Conservation (phyloP, 1,140 invertebrate genomes). For the Drosophila insularis region DNA sequence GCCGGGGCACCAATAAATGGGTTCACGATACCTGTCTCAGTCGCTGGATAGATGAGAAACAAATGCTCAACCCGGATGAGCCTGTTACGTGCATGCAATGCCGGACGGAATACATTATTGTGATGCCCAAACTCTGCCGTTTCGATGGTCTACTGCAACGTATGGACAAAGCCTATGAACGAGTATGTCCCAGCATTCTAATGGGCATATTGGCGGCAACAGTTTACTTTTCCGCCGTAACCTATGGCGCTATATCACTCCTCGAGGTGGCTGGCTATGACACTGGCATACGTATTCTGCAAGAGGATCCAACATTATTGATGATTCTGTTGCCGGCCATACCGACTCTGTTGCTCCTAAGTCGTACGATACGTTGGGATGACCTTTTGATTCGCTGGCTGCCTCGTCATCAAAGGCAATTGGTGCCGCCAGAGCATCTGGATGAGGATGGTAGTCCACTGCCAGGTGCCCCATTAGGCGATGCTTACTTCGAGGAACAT, state of each 20-base stretch:
- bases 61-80: conserved; percentile 32
- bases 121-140: conserved; percentile 44
- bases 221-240: conserved; percentile 55
- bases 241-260: conserved; percentile 51
- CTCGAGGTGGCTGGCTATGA: conserved; percentile 45
- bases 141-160: conserved; percentile 45
- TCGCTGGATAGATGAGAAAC: conserved; percentile 66
- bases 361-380: conserved; percentile 51
- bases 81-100: conserved; percentile 53
- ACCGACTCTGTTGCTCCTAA: conserved; percentile 43
- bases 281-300: conserved; percentile 37
- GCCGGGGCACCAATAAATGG: conserved; percentile 69
- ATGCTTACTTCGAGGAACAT: conserved; percentile 50
- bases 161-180: conserved; percentile 38
- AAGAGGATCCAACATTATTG: conserved; percentile 53
- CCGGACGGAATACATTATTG: conserved; percentile 59
- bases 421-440: conserved; percentile 23
- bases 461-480: conserved; percentile 54
- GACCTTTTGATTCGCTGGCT: conserved; percentile 42
- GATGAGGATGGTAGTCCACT: conserved; percentile 31
- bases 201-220: conserved; percentile 53
- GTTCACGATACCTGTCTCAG: conserved; percentile 61
- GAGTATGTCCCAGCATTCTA: conserved; percentile 52
- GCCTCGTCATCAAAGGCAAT: conserved; percentile 34
- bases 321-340: conserved; percentile 59